A percentile compares a stretch with the other conserved stretches of the same genome.
Evolutionary conservation across 2,797 vertebrate genomes (phyloP).

Genomic region (Enteromius trimaculatus): DNA sequence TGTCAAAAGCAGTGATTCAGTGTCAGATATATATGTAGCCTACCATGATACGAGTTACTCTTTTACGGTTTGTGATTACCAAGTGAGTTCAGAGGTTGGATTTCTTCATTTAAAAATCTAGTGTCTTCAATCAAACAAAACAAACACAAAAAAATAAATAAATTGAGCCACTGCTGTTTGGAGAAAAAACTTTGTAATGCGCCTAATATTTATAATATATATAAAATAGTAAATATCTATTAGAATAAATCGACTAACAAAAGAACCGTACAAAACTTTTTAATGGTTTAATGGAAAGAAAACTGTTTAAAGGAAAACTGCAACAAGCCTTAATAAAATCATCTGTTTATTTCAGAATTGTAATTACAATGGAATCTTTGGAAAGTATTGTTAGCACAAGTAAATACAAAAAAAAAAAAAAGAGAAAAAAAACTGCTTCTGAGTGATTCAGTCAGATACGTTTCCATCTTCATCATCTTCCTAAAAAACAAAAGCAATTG

Average conservation of each 20-base stretch:
- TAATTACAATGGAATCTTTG: background rate
- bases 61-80: background rate
- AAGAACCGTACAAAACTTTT: no score
- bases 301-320: background rate
- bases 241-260: background rate
- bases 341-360: constrained; percentile 36
- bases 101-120: background rate
- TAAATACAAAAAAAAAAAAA: background rate
- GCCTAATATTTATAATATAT: background rate
- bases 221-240: background rate
- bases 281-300: no score
- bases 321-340: constrained; percentile 11
- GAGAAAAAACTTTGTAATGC: background rate
- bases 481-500: constrained; percentile 58
- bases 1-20: background rate
- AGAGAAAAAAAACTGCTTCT: background rate
- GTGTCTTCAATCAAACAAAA: background rate
- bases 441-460: constrained; percentile 70
- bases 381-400: background rate
- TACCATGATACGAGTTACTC: background rate
- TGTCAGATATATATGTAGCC: no score
- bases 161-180: background rate
- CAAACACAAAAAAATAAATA: background rate
- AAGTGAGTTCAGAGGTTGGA: background rate
- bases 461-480: constrained; percentile 71